These are phyloP conservation scores for Nyctibius bracteatus DNA, from an alignment of 2,113 vertebrate genomes.

Conservation along the genomic window DNA sequence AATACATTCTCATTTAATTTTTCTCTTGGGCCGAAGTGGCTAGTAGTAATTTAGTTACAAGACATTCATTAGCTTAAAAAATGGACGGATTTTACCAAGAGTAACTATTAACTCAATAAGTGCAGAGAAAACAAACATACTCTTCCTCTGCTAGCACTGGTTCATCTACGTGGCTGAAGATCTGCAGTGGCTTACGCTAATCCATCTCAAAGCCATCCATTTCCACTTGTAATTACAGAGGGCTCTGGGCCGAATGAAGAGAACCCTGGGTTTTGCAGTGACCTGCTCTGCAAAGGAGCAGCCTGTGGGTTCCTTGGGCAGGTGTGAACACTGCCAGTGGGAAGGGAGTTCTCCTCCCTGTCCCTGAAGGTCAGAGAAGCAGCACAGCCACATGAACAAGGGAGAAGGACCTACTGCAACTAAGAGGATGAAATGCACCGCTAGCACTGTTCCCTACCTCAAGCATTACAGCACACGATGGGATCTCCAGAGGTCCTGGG, in stretches of 20 bases:
- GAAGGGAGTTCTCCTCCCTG: not conserved
- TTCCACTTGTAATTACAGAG: not conserved
- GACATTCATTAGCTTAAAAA: not conserved
- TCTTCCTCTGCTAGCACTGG: not conserved
- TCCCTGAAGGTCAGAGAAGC: too few relatives aligned
- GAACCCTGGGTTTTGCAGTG: not conserved
- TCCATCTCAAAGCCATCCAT: not conserved
- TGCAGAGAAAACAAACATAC: not conserved
- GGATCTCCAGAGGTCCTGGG: not conserved
- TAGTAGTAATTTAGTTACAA: not conserved
- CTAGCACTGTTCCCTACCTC: accelerated
- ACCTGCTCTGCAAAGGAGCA: not conserved
- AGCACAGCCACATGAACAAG: accelerated
- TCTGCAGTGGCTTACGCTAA: not conserved
- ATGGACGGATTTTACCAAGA: not conserved
- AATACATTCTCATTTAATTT: not conserved
- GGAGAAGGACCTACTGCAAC: accelerated
- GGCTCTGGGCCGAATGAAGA: not conserved
- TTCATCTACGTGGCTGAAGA: not conserved
- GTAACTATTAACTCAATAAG: not conserved
- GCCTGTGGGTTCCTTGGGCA: not conserved
- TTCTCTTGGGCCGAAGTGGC: not conserved
- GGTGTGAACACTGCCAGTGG: accelerated
- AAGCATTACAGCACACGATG: accelerated
- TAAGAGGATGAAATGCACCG: accelerated